Evolutionary conservation across 2,113 vertebrate genomes (phyloP).

Genomic region (Synchiropus splendidus): DNA sequence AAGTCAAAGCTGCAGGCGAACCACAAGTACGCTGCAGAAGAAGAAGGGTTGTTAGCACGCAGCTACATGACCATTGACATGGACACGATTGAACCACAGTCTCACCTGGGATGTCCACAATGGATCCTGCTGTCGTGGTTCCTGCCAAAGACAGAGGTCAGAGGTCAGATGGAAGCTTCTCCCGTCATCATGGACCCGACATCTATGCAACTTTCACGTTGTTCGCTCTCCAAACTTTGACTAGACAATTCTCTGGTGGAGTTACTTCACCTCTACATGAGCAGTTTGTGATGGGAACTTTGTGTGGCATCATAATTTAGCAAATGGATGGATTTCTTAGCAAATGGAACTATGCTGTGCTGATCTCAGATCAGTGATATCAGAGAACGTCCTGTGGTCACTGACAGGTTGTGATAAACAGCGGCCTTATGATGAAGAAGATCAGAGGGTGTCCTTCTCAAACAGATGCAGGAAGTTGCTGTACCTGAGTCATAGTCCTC

Average conservation of each 20-base stretch:
- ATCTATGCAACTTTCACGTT: too few species aligned
- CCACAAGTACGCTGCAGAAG: conserved; percentile 64
- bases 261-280: conserved; percentile 4
- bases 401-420: too few species aligned
- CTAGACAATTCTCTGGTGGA: too few species aligned
- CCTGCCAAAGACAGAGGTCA: conserved; percentile 26
- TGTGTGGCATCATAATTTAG: neutral
- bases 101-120: conserved; percentile 48
- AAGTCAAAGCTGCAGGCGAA: conserved; percentile 91
- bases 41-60: neutral
- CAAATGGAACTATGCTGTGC: neutral
- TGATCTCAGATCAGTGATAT: neutral
- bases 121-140: conserved; percentile 5
- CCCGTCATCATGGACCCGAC: conserved; percentile 27
- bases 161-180: conserved; percentile 21
- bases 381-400: too few species aligned
- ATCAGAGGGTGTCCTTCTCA: neutral
- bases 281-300: neutral
- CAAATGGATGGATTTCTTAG: neutral
- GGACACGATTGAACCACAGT: too few species aligned
- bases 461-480: conserved; percentile 11
- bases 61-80: neutral
- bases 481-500: conserved; percentile 10
- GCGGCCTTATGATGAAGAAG: too few species aligned
- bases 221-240: too few species aligned